Evolutionary conservation across 2,888 invertebrate genomes (phyloP).

Genomic region (Pristionchus fissidentatus): DNA sequence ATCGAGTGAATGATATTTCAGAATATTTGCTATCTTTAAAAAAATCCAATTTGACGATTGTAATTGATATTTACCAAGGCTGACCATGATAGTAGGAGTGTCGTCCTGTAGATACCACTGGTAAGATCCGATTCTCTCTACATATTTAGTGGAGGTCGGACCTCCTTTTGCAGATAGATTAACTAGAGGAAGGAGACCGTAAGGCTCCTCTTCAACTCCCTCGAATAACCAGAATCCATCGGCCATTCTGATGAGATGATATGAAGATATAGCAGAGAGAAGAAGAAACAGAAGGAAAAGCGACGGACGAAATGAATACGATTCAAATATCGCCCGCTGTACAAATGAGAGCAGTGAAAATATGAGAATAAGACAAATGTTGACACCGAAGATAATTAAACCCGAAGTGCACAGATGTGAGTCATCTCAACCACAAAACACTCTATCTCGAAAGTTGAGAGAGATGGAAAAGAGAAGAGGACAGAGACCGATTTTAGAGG

Average conservation of each 20-base stretch:
- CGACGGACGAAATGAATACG: background rate
- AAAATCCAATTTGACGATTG: background rate
- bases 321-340: background rate
- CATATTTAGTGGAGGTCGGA: conserved; percentile 73
- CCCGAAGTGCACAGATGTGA: too few species aligned
- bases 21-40: too few species aligned
- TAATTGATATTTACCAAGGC: background rate
- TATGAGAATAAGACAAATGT: background rate
- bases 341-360: background rate
- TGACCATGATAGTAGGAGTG: conserved; percentile 71
- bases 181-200: conserved; percentile 72
- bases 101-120: conserved; percentile 75
- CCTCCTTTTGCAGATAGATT: conserved; percentile 73
- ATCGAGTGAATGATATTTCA: background rate
- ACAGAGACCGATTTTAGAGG: background rate
- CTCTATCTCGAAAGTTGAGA: too few species aligned
- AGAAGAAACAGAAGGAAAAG: background rate
- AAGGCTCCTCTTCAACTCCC: conserved; percentile 73
- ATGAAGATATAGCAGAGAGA: background rate
- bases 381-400: too few species aligned
- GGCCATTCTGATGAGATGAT: conserved; percentile 13
- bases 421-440: too few species aligned
- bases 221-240: conserved; percentile 75
- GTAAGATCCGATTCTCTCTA: conserved; percentile 73
- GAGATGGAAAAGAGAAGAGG: background rate